Evolutionary conservation across 2,113 vertebrate genomes (phyloP).

Genomic region (Scatophagus argus): DNA sequence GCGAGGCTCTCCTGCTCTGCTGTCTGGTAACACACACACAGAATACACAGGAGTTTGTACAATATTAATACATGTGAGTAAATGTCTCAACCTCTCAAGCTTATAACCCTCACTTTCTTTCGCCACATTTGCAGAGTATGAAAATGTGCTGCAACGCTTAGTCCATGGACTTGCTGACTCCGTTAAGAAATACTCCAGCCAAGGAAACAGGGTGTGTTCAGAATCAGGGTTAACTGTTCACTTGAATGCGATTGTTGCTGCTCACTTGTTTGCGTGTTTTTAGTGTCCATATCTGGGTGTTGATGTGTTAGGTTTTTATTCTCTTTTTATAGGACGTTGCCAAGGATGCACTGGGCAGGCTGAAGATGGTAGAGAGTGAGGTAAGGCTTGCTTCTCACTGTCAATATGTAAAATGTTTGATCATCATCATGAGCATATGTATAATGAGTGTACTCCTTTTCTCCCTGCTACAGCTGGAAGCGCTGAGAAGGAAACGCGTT

Average conservation of each 20-base stretch:
- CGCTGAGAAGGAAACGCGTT: constrained; percentile 75
- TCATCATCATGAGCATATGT: not conserved
- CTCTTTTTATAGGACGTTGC: constrained; percentile 86
- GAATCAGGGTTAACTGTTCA: not conserved
- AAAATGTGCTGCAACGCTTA: constrained; percentile 84
- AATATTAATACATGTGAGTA: too few species aligned
- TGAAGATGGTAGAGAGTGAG: constrained; percentile 90
- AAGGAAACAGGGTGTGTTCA: constrained; percentile 89
- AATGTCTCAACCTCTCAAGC: not conserved
- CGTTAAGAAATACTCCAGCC: constrained; percentile 86
- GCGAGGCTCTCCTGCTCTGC: constrained; percentile 78
- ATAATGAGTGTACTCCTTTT: not conserved
- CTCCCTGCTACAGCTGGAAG: constrained; percentile 77
- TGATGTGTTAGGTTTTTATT: not conserved
- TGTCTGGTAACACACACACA: constrained; percentile 79
- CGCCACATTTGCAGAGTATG: constrained; percentile 84
- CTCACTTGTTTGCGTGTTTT: not conserved
- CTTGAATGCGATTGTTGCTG: not conserved
- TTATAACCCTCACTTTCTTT: not conserved
- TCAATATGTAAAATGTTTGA: not conserved
- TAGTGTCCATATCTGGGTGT: not conserved
- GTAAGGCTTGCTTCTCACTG: constrained; percentile 67
- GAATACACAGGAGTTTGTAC: not conserved
- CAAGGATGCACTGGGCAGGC: constrained; percentile 88
- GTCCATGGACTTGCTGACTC: constrained; percentile 86